Conservation (phyloP, 1,140 invertebrate genomes). For the Bemisia tabaci region DNA sequence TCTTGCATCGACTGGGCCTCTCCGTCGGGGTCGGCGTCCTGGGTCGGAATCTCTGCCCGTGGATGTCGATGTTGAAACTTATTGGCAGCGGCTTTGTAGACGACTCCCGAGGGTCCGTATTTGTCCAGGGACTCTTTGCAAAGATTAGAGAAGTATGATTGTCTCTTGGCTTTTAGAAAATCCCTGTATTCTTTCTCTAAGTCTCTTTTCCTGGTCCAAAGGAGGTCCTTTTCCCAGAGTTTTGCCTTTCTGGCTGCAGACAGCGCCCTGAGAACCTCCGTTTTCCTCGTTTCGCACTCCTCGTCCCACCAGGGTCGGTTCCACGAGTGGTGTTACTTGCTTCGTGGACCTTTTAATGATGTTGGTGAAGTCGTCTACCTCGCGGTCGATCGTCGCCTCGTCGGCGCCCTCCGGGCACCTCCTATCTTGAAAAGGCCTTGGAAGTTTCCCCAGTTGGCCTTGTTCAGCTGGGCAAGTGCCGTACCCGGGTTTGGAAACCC, state of each 20-base stretch:
- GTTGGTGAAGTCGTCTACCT: no score
- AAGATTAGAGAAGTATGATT: not conserved
- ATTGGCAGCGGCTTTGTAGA: not conserved
- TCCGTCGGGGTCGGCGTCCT: not conserved
- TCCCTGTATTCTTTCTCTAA: not conserved
- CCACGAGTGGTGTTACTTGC: no score
- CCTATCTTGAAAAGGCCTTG: no score
- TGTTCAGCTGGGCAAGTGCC: no score
- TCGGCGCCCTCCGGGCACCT: no score
- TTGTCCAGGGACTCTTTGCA: not conserved
- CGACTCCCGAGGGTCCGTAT: not conserved
- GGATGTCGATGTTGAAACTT: not conserved
- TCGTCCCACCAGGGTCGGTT: not conserved
- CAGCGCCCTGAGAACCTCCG: not conserved
- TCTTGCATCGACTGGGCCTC: not conserved
- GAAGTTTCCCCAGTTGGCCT: no score
- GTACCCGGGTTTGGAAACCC: no score
- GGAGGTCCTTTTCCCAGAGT: not conserved
- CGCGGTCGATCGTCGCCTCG: no score
- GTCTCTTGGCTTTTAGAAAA: not conserved
- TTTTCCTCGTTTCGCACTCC: not conserved
- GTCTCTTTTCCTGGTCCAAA: not conserved
- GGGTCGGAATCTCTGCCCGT: not conserved
- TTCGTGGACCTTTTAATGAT: no score
- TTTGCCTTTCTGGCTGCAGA: not conserved